Evolutionary conservation across 2,888 invertebrate species (phyloP), one percentile per base, ranked within the genome.

Genomic region (Lumbricus terrestris): DNA sequence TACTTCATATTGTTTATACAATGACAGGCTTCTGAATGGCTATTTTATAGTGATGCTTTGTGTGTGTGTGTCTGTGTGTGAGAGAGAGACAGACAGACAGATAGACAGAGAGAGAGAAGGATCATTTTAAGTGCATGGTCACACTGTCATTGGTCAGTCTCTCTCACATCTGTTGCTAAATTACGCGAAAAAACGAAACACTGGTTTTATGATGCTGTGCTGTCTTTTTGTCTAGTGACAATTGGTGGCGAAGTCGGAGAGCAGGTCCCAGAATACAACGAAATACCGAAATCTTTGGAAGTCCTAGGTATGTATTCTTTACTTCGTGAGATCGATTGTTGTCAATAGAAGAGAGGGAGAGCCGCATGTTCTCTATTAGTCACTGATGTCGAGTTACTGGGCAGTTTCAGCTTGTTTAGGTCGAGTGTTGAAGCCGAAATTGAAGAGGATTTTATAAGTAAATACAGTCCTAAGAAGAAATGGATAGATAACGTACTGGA

Each of bases 171-270:
- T 13, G 38, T 38, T 38, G 5, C 38, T 38, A 38, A 38, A 13
- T 38, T 18, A 47, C 47, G 13, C 18, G 3, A 47, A 16, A n/a
- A n/a, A n/a, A n/a, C n/a, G n/a, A 69, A 69, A 29, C n/a, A 69
- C 69, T n/a, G 8, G 29, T 69, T n/a, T 69, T 29, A 69, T n/a
- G 29, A 0, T n/a, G 5, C 8, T 69, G 38, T 33, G 29, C n/a
- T 88, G 33, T 90, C 16, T 88, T 88, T 40, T 23, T 90, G 29
- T 88, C 54, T 91, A 85, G 85, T 85, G 85, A 85, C 20, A 35
- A 35, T 85, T 34, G 85, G 34, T 85, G 85, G 85, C 8, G 85
- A 85, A 35, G 35, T 1, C 35, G 35, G n/a, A 37, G 37, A 85
- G 20, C 85, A 85, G 18, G 35, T 6, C 23, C 35, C 37, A 35